phyloP scores from a whole-genome alignment of 2,888 invertebrate genomes.

The Hirtodrosophila alboralis region DNA sequence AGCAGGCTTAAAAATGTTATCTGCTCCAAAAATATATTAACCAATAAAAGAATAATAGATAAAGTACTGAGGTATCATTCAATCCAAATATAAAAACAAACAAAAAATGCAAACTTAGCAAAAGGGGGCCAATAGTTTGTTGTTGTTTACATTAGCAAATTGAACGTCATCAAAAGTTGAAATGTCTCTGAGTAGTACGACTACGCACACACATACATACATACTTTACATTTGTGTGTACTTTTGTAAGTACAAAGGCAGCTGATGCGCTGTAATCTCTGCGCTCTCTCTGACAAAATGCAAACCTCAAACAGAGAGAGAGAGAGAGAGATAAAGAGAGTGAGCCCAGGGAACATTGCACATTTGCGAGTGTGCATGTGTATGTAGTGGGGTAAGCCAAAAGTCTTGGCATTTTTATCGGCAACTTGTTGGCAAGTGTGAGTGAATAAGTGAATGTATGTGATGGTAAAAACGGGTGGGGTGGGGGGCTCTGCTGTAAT shows the following conservation, averaged over 20 bases:
- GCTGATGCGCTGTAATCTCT: slow-evolving; percentile 22
- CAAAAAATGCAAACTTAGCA: too few species aligned
- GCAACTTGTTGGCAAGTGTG: slow-evolving; percentile 57
- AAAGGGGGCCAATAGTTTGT: slow-evolving; percentile 24
- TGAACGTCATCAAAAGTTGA: not conserved
- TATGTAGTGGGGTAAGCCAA: slow-evolving; percentile 22
- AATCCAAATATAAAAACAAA: too few species aligned
- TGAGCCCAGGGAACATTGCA: slow-evolving; percentile 3
- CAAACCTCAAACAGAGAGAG: slow-evolving; percentile 4
- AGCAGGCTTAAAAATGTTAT: too few species aligned
- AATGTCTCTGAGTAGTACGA: slow-evolving; percentile 1
- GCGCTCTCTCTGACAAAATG: slow-evolving; percentile 16
- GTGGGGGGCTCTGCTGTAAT: slow-evolving; percentile 27
- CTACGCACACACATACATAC: slow-evolving; percentile 1
- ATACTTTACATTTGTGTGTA: too few species aligned
- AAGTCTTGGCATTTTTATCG: slow-evolving; percentile 47
- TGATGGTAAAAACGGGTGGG: not conserved
- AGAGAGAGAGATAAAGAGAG: slow-evolving; percentile 15
- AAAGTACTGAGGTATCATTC: too few species aligned
- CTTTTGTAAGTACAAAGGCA: slow-evolving; percentile 7
- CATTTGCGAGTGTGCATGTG: slow-evolving; percentile 1
- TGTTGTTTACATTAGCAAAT: slow-evolving; percentile 26
- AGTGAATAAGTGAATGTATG: slow-evolving; percentile 35
- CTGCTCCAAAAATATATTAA: too few species aligned
- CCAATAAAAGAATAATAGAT: too few species aligned